Evolutionary conservation across 2,888 invertebrate genomes (phyloP).

Genomic region (Scrobipalpa atriplicella): DNA sequence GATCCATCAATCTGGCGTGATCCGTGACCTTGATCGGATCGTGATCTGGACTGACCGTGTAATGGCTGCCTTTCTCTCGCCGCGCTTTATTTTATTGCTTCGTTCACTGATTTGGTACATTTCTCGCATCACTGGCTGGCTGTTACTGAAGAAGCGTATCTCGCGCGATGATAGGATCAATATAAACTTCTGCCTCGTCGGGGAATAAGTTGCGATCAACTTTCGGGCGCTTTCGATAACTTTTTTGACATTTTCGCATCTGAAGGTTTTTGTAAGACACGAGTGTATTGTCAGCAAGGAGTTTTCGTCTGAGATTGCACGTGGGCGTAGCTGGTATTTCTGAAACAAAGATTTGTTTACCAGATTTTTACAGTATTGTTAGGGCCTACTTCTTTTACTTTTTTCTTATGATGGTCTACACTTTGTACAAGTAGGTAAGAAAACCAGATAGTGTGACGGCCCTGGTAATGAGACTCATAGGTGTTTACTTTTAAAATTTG

Average conservation of each 20-base stretch:
- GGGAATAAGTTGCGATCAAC: neutral
- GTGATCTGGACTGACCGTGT: too few relatives aligned
- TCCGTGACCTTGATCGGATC: too few relatives aligned
- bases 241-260: neutral
- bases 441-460: too few relatives aligned
- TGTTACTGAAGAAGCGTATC: neutral
- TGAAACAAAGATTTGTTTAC: too few relatives aligned
- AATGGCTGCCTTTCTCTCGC: neutral
- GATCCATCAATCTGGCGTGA: too few relatives aligned
- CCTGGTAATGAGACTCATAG: too few relatives aligned
- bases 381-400: too few relatives aligned
- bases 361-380: too few relatives aligned
- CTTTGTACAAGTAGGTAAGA: too few relatives aligned
- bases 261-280: neutral
- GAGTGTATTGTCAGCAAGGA: neutral
- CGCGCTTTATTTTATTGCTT: neutral
- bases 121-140: neutral
- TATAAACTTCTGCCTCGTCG: constrained; percentile 21
- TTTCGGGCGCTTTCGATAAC: neutral
- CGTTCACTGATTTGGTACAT: constrained; percentile 2
- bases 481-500: too few relatives aligned
- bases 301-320: neutral
- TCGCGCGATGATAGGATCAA: constrained; percentile 21
- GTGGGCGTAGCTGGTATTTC: too few relatives aligned
- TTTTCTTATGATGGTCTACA: too few relatives aligned